These are phyloP conservation scores for Tychaedon coryphoeus DNA, from an alignment of 2,113 vertebrate species.

Conservation along the genomic window DNA sequence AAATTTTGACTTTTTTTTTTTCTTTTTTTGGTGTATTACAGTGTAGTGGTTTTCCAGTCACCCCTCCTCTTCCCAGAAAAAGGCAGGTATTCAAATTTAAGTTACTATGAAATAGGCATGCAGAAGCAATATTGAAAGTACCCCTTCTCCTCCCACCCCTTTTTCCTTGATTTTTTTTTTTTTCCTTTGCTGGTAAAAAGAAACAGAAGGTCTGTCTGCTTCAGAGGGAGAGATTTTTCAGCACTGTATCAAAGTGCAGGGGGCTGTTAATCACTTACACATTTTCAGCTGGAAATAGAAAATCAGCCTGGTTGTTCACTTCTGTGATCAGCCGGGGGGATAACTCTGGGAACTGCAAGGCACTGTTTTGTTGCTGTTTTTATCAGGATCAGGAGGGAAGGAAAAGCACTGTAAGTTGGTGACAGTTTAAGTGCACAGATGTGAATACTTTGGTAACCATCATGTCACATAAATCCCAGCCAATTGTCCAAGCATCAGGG, in stretches of 20 bases:
- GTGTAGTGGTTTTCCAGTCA: background rate
- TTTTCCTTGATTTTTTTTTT: background rate
- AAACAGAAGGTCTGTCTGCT: background rate
- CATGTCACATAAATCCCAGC: background rate
- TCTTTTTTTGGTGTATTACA: background rate
- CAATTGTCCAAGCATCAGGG: constrained; percentile 21
- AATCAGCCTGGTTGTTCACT: background rate
- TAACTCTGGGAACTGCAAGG: background rate
- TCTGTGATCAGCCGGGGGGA: background rate
- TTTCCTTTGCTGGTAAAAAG: background rate
- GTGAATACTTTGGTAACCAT: background rate
- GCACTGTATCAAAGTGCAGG: background rate
- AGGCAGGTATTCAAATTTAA: background rate
- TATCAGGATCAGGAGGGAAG: background rate
- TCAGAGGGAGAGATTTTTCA: background rate
- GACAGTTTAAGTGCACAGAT: background rate
- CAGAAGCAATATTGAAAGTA: background rate
- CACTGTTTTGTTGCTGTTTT: background rate
- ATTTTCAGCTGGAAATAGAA: background rate
- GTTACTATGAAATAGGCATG: background rate
- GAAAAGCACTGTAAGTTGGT: background rate
- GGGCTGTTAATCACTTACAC: background rate
- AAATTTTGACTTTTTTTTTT: background rate
- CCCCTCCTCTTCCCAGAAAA: background rate
- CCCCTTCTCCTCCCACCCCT: background rate